These are phyloP conservation scores for Cladopsammia gracilis DNA, from an alignment of 64 coral and sea anemone genomes.

Conservation along the genomic window DNA sequence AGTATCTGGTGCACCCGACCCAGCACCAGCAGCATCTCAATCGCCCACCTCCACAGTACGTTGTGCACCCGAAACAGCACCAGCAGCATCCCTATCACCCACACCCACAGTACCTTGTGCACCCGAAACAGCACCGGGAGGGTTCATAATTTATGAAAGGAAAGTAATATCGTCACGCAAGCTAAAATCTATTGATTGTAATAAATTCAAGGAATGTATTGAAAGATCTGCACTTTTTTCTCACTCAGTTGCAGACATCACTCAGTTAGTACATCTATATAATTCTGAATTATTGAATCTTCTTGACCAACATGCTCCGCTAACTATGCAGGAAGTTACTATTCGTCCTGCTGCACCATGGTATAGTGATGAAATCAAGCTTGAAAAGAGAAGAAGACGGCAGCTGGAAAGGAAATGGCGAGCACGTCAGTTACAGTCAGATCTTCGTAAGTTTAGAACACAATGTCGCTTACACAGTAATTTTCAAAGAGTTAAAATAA, in stretches of 20 bases:
- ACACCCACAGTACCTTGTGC: too few relatives aligned
- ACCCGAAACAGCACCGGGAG: too few relatives aligned
- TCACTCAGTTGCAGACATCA: slow-evolving; percentile 26
- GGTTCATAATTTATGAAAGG: slow-evolving; percentile 8
- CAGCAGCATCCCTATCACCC: too few relatives aligned
- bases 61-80: too few relatives aligned
- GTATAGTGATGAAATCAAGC: slow-evolving; percentile 55
- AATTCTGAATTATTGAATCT: slow-evolving; percentile 64
- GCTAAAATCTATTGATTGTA: slow-evolving; percentile 41
- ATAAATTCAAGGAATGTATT: slow-evolving; percentile 33
- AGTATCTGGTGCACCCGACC: too few relatives aligned
- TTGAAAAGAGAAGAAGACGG: slow-evolving; percentile 40
- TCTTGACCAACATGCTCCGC: slow-evolving; percentile 50
- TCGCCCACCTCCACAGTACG: too few relatives aligned
- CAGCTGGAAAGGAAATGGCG: slow-evolving; percentile 52
- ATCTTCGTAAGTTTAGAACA: slow-evolving; percentile 1
- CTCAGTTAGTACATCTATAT: slow-evolving; percentile 48
- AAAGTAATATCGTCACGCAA: slow-evolving; percentile 42
- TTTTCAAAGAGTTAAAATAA: too few relatives aligned
- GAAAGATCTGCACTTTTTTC: slow-evolving; percentile 42
- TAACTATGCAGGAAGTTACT: slow-evolving; percentile 22
- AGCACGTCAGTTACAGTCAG: background rate
- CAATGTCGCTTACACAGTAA: slow-evolving; percentile 58
- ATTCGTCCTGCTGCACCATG: slow-evolving; percentile 65
- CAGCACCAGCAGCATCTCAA: too few relatives aligned